These are phyloP conservation scores for Abscondita cerata DNA, from an alignment of 2,888 invertebrate species.

Conservation along the genomic window DNA sequence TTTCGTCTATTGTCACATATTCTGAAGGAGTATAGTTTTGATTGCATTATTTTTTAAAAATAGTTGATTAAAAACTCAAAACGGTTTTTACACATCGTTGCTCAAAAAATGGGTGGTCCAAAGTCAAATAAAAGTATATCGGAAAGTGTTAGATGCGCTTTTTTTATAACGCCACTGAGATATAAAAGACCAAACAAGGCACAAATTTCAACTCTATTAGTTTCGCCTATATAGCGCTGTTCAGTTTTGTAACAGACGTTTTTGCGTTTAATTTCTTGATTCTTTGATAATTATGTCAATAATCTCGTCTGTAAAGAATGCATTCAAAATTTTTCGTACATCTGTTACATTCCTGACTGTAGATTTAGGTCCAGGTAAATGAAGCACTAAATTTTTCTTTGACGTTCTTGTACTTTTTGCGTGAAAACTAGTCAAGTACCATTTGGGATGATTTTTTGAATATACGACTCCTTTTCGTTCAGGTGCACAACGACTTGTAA, in stretches of 20 bases:
- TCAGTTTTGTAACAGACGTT: not conserved
- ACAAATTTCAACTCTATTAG: not conserved
- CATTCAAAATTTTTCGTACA: not conserved
- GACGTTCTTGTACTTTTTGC: not conserved
- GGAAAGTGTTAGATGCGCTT: not conserved
- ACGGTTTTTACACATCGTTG: not conserved
- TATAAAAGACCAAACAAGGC: not conserved
- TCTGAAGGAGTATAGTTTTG: not conserved
- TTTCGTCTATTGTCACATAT: constrained; percentile 25
- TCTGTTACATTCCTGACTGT: not conserved
- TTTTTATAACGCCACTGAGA: not conserved
- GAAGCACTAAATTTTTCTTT: not conserved
- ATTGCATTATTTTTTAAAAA: not conserved
- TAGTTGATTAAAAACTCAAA: not conserved
- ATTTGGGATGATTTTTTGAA: constrained; percentile 4
- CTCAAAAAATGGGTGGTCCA: not conserved
- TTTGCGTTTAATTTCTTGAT: not conserved
- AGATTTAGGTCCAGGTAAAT: not conserved
- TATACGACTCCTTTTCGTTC: not conserved
- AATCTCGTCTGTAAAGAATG: not conserved
- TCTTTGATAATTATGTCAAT: not conserved
- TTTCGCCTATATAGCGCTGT: too few species aligned
- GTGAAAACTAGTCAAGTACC: not conserved
- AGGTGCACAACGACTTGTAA: not conserved
- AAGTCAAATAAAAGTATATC: not conserved